Conservation (phyloP, 2,113 vertebrate genomes). For the Heterocephalus glaber region DNA sequence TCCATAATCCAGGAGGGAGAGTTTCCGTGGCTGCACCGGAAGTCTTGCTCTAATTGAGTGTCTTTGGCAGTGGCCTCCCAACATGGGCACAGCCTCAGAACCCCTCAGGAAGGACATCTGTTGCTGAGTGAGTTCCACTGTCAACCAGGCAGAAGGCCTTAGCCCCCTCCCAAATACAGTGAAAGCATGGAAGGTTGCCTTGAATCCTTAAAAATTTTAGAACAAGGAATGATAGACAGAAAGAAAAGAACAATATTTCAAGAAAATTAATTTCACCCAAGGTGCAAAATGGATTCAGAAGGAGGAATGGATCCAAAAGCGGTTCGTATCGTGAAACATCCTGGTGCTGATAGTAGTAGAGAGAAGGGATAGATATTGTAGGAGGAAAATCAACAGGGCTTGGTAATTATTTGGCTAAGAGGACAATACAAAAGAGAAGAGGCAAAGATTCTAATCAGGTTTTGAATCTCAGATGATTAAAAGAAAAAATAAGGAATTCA, state of each 20-base stretch:
- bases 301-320: not conserved
- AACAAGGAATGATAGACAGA: not conserved
- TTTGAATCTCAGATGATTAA: not conserved
- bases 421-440: not conserved
- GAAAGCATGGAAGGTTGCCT: constrained; percentile 18
- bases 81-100: not conserved
- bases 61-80: not conserved
- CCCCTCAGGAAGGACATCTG: constrained; percentile 46
- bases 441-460: not conserved
- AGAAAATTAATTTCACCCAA: constrained; percentile 19
- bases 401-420: not conserved
- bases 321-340: not conserved
- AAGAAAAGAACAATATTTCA: not conserved
- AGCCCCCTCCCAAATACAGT: not conserved
- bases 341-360: accelerated
- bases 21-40: not conserved
- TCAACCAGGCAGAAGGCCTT: not conserved
- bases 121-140: not conserved
- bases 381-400: not conserved
- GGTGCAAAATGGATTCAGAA: not conserved
- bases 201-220: not conserved
- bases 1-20: accelerated
- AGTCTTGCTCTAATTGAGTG: too few species aligned
- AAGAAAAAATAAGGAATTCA: not conserved
- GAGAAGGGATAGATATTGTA: not conserved